A percentile compares a stretch with the other conserved stretches of the same genome.
Conservation (phyloP, 2,113 vertebrate species). For the Philantomba maxwellii region DNA sequence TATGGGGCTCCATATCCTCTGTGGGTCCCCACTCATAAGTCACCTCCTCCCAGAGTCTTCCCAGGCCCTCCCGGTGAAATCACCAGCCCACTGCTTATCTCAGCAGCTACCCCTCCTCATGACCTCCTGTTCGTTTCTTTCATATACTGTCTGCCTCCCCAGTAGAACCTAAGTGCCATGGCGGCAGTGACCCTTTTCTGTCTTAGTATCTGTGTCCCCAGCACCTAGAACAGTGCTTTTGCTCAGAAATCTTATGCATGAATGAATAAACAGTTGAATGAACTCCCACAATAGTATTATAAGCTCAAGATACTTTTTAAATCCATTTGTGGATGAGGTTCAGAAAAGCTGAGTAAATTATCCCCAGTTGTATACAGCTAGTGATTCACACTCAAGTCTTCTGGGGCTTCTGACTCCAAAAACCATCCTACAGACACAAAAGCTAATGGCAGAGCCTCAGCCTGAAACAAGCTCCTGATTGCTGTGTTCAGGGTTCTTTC, state of each 20-base stretch:
- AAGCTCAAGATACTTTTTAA: background rate
- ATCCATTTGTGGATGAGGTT: background rate
- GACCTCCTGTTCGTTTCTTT: accelerated
- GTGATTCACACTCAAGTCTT: background rate
- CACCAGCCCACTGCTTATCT: accelerated
- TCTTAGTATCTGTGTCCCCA: background rate
- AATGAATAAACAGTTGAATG: background rate
- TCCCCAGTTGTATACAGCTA: background rate
- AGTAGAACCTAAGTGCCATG: background rate
- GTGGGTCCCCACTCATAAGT: background rate
- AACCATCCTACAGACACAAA: background rate
- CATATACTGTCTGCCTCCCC: background rate
- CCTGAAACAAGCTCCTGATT: background rate
- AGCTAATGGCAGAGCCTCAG: background rate
- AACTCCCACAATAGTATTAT: background rate
- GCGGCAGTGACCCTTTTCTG: background rate
- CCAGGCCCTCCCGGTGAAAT: too few relatives aligned
- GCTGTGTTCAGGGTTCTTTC: background rate
- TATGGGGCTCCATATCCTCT: background rate
- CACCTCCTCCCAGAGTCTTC: background rate
- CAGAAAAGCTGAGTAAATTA: background rate
- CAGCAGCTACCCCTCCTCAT: background rate
- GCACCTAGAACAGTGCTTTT: background rate
- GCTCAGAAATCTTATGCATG: background rate
- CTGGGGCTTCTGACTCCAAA: background rate